Evolutionary conservation across 2,888 invertebrate species (phyloP).

Genomic region (Deroplatys truncata): DNA sequence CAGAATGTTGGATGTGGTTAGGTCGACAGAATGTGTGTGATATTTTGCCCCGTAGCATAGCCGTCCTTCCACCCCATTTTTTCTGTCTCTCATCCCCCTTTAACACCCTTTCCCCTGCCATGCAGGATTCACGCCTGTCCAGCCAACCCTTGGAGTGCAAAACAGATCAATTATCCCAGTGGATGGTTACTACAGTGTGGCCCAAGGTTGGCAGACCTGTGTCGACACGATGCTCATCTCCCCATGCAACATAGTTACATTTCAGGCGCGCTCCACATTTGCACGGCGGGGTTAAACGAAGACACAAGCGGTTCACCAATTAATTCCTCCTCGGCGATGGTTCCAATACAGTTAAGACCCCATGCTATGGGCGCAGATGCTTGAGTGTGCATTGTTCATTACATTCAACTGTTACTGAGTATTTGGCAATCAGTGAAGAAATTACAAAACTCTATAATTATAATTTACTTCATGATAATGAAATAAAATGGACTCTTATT

Average conservation of each 20-base stretch:
- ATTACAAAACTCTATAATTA: too few species aligned
- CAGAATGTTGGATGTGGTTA: background rate
- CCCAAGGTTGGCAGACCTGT: background rate
- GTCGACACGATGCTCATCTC: background rate
- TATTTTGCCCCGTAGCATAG: background rate
- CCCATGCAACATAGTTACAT: background rate
- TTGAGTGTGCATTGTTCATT: too few species aligned
- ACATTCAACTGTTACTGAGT: too few species aligned
- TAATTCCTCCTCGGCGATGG: too few species aligned
- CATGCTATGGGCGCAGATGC: too few species aligned
- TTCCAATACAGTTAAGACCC: too few species aligned
- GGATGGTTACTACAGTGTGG: background rate
- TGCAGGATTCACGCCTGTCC: constrained; percentile 22
- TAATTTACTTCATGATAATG: too few species aligned
- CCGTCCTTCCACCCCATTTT: background rate
- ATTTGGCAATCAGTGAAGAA: too few species aligned
- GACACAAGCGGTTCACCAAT: too few species aligned
- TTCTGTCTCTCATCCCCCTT: background rate
- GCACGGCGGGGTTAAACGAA: too few species aligned
- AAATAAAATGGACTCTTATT: too few species aligned
- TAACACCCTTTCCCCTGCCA: background rate
- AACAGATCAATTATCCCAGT: constrained; percentile 25
- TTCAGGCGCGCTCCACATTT: background rate
- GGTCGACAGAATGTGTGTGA: background rate
- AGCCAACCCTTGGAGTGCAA: background rate